Percentiles rank a stretch among this genome's conserved stretches.
phyloP scores from a whole-genome alignment of 2,888 invertebrate species.

The Parnassius orleans region DNA sequence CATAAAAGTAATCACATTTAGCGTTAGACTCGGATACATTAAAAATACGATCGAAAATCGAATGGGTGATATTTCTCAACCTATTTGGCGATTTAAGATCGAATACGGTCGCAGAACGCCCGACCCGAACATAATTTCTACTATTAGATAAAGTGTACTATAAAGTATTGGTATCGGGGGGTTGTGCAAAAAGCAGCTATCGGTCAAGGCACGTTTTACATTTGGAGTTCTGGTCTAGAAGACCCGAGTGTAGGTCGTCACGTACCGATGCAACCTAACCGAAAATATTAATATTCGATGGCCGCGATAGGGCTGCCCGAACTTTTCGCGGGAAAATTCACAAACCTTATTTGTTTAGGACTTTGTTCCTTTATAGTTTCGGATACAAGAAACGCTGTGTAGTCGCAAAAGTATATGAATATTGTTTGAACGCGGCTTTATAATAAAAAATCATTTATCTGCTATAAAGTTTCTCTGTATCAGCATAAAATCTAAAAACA shows the following conservation, averaged over 20 bases:
- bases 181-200: slow-evolving; percentile 27
- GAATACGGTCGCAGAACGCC: slow-evolving; percentile 9
- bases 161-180: slow-evolving; percentile 24
- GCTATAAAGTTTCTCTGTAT: background rate
- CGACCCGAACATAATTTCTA: slow-evolving; percentile 16
- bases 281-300: slow-evolving; percentile 58
- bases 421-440: slow-evolving; percentile 10
- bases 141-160: slow-evolving; percentile 27
- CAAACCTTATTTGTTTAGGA: slow-evolving; percentile 29
- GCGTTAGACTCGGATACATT: background rate
- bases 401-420: slow-evolving; percentile 12
- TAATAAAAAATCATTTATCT: background rate
- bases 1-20: background rate
- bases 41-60: slow-evolving; percentile 2
- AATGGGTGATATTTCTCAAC: slow-evolving; percentile 13
- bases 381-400: slow-evolving; percentile 17
- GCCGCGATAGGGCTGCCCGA: slow-evolving; percentile 32
- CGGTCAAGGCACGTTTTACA: slow-evolving; percentile 45
- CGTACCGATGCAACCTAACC: slow-evolving; percentile 33
- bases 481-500: no score
- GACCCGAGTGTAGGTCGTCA: slow-evolving; percentile 28
- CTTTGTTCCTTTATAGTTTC: slow-evolving; percentile 16
- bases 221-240: slow-evolving; percentile 30
- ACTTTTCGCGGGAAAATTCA: slow-evolving; percentile 33
- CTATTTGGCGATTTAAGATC: slow-evolving; percentile 18